A percentile compares a stretch with the other conserved stretches of the same genome.
phyloP scores from a whole-genome alignment of 2,797 vertebrate genomes.

The Lagodon rhomboides region DNA sequence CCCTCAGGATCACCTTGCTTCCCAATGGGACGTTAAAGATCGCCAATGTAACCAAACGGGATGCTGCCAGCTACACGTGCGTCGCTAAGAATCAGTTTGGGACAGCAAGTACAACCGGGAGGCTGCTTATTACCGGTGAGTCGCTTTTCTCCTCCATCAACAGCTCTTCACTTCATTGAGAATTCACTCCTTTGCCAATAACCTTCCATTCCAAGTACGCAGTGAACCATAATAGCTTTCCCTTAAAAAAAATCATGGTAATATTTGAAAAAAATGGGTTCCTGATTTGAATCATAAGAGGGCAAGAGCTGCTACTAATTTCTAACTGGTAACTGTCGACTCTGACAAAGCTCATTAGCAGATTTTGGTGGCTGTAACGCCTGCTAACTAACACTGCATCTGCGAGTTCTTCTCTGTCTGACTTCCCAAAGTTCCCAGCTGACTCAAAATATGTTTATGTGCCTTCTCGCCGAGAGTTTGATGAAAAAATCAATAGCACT shows the following conservation, averaged over 20 bases:
- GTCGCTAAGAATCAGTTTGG: conserved; percentile 95
- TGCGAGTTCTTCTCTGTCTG: background rate
- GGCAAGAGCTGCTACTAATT: background rate
- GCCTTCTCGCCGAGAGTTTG: background rate
- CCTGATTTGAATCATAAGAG: background rate
- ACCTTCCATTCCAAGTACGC: background rate
- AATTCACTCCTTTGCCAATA: background rate
- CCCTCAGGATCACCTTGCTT: conserved; percentile 83
- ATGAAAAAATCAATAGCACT: background rate
- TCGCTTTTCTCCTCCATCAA: background rate
- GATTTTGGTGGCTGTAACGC: background rate
- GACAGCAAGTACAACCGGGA: conserved; percentile 89
- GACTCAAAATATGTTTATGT: background rate
- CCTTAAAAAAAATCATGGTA: background rate
- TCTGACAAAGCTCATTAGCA: background rate
- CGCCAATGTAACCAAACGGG: conserved; percentile 90
- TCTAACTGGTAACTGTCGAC: background rate
- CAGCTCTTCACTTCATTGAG: background rate
- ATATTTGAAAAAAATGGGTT: background rate
- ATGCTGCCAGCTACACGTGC: conserved; percentile 92
- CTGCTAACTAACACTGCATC: background rate
- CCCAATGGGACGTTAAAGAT: conserved; percentile 92
- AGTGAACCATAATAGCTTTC: background rate
- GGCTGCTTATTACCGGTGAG: conserved; percentile 91
- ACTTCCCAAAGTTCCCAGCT: background rate